A percentile compares a stretch with the other conserved stretches of the same genome.
phyloP scores from a whole-genome alignment of 2,113 vertebrate genomes.

The Brachionichthys hirsutus region DNA sequence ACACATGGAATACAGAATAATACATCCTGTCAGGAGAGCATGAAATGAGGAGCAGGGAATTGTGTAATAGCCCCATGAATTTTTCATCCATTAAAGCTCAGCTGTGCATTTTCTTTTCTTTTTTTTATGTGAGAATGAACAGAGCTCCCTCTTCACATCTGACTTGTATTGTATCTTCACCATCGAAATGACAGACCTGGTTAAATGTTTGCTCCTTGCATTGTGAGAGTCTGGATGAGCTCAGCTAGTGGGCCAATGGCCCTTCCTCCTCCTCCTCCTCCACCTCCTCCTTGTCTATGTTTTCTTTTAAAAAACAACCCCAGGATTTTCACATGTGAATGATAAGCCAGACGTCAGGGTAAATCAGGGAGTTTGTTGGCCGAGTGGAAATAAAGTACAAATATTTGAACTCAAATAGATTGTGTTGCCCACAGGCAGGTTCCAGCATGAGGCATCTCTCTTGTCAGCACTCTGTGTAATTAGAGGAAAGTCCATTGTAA shows the following conservation, averaged over 20 bases:
- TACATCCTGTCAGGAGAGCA: constrained; percentile 4
- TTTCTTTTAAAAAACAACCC: background rate
- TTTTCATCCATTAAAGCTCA: constrained; percentile 27
- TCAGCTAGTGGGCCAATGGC: background rate
- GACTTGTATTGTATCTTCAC: constrained; percentile 3
- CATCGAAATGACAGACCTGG: constrained; percentile 27
- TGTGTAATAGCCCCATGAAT: constrained; percentile 6
- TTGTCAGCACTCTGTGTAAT: background rate
- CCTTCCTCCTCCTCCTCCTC: background rate
- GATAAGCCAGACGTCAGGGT: constrained; percentile 23
- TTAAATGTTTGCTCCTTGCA: constrained; percentile 59
- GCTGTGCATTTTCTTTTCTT: constrained; percentile 7
- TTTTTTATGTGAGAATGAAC: constrained; percentile 1
- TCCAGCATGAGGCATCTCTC: constrained; percentile 2
- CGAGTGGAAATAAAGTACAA: constrained; percentile 27
- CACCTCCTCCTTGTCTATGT: constrained; percentile 3
- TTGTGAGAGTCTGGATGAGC: constrained; percentile 6
- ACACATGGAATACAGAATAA: background rate
- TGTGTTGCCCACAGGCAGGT: background rate
- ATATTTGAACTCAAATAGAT: constrained; percentile 22
- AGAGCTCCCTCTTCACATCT: constrained; percentile 21
- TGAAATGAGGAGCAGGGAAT: background rate
- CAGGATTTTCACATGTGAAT: constrained; percentile 1
- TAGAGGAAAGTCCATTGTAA: background rate
- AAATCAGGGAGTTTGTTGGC: background rate